Conservation (phyloP, 2,888 invertebrate species). For the Melolontha melolontha region DNA sequence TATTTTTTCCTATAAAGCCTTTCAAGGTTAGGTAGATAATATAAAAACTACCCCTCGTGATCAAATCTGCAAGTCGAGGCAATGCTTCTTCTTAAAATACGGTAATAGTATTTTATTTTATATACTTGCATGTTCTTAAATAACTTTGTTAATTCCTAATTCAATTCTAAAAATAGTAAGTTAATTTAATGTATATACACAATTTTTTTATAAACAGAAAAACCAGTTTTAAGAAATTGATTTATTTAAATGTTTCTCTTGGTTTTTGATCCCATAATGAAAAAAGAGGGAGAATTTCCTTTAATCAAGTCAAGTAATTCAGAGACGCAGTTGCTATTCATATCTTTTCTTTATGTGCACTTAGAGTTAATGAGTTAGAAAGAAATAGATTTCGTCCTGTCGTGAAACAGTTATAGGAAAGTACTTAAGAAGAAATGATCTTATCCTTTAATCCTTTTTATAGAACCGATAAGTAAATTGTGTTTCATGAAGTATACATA, state of each 20-base stretch:
- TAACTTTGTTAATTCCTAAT: too few relatives aligned
- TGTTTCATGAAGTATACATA: slow-evolving; percentile 40
- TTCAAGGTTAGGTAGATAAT: too few relatives aligned
- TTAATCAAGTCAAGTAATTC: slow-evolving; percentile 24
- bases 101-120: too few relatives aligned
- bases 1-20: too few relatives aligned
- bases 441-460: slow-evolving; percentile 61
- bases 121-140: too few relatives aligned
- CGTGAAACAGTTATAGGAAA: slow-evolving; percentile 61
- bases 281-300: background rate
- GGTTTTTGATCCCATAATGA: background rate
- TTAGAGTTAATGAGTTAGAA: slow-evolving; percentile 62
- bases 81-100: too few relatives aligned
- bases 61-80: too few relatives aligned
- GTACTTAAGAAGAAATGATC: slow-evolving; percentile 58
- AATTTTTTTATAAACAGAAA: too few relatives aligned
- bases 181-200: too few relatives aligned
- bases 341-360: slow-evolving; percentile 57
- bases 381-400: slow-evolving; percentile 59
- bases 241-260: slow-evolving; percentile 21
- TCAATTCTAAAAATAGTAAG: too few relatives aligned
- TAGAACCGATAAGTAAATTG: slow-evolving; percentile 59
- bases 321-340: slow-evolving; percentile 9
- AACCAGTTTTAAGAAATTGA: background rate
- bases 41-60: too few relatives aligned